Evolutionary conservation across 2,888 invertebrate genomes (phyloP).

Genomic region (Mythimna impura): DNA sequence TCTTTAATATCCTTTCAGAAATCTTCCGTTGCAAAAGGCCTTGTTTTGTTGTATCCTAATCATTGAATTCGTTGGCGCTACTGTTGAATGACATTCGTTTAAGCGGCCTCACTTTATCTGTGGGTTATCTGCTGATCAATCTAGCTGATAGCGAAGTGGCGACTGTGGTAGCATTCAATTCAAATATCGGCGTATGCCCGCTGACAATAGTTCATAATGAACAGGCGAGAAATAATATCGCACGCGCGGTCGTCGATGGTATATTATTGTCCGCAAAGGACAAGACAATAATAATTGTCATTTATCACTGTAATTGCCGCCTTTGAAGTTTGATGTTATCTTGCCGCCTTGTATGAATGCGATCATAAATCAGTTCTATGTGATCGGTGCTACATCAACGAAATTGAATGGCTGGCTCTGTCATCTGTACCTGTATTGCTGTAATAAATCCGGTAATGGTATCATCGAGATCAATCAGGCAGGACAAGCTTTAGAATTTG

Average conservation of each 20-base stretch:
- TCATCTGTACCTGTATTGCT: conserved; percentile 59
- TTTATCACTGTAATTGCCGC: conserved; percentile 88
- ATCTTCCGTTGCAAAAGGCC: conserved; percentile 33
- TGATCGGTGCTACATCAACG: conserved; percentile 73
- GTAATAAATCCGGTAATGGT: conserved; percentile 48
- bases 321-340: conserved; percentile 89
- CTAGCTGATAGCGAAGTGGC: conserved; percentile 80
- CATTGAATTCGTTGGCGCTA: conserved; percentile 57
- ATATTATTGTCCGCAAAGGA: conserved; percentile 87
- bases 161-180: conserved; percentile 86
- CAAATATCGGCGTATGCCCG: conserved; percentile 82
- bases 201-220: conserved; percentile 88
- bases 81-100: conserved; percentile 64
- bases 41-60: conserved; percentile 37
- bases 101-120: conserved; percentile 77
- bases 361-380: conserved; percentile 77
- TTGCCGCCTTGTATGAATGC: conserved; percentile 78
- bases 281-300: conserved; percentile 86
- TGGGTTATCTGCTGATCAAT: conserved; percentile 83
- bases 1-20: conserved; percentile 26
- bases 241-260: conserved; percentile 79
- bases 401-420: conserved; percentile 68
- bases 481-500: conserved; percentile 39
- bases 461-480: conserved; percentile 54
- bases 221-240: conserved; percentile 86